Conservation (phyloP, 2,113 vertebrate species). For the Cephalopterus ornatus region DNA sequence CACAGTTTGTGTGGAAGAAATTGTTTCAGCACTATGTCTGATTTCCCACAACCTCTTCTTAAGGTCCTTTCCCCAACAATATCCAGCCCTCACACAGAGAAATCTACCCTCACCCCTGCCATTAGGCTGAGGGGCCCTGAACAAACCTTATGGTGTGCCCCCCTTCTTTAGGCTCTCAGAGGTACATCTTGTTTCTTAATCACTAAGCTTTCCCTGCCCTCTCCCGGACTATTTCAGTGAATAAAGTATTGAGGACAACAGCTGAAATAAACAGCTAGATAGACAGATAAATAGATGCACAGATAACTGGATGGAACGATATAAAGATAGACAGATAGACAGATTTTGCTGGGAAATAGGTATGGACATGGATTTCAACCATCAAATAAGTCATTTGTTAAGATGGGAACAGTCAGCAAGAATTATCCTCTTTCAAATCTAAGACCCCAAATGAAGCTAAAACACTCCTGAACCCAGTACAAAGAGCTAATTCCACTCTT, state of each 20-base stretch:
- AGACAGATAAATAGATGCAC: background rate
- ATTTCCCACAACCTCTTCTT: background rate
- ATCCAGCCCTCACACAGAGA: background rate
- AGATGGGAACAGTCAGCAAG: background rate
- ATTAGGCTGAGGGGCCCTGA: background rate
- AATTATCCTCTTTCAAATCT: background rate
- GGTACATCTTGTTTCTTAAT: background rate
- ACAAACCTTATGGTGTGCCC: fast-evolving
- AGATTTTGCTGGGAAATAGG: background rate
- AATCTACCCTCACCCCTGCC: background rate
- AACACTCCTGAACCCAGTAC: background rate
- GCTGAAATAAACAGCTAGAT: background rate
- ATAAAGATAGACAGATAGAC: background rate
- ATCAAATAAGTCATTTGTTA: background rate
- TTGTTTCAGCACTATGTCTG: background rate
- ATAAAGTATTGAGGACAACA: background rate
- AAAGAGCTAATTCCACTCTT: background rate
- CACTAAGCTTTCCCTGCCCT: background rate
- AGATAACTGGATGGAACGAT: background rate
- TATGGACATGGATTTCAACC: background rate
- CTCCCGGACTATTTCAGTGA: background rate
- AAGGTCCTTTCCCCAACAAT: background rate
- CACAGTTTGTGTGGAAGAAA: background rate
- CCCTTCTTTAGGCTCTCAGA: background rate
- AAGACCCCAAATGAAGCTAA: background rate